Percentiles rank a stretch among this genome's conserved stretches.
Conservation (phyloP, 2,888 invertebrate genomes). For the Alviniconcha strummeri region DNA sequence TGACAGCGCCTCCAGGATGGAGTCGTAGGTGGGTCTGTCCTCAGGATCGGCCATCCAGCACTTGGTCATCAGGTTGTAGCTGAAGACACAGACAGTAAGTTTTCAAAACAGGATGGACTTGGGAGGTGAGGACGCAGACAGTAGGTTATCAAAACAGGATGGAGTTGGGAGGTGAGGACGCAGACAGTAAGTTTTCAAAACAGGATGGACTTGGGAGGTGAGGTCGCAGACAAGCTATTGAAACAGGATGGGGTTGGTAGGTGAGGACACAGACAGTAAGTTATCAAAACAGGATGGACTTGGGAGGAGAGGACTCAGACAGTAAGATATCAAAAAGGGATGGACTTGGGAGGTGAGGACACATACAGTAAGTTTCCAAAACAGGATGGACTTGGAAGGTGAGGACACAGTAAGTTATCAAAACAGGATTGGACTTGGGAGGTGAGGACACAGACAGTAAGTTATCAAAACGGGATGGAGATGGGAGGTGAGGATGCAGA, state of each 20-base stretch:
- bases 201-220: no score
- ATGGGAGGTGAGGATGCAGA: background rate
- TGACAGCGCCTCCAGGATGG: constrained; percentile 57
- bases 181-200: background rate
- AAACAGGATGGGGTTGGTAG: background rate
- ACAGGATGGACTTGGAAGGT: no score
- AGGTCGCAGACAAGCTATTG: background rate
- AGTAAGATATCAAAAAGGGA: background rate
- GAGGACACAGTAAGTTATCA: background rate
- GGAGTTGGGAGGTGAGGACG: background rate
- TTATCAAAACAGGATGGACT: no score
- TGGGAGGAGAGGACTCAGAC: background rate
- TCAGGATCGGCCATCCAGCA: constrained; percentile 64
- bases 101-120: background rate
- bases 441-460: no score
- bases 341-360: no score
- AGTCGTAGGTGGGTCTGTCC: constrained; percentile 58
- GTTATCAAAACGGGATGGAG: no score
- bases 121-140: background rate
- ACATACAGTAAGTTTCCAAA: no score
- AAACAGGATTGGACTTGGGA: no score
- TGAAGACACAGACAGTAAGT: constrained; percentile 33
- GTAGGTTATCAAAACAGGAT: background rate
- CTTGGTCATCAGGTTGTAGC: constrained; percentile 59
- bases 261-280: background rate